A percentile compares a stretch with the other conserved stretches of the same genome.
phyloP scores from a whole-genome alignment of 2,797 vertebrate species.

The Lagorchestes hirsutus region DNA sequence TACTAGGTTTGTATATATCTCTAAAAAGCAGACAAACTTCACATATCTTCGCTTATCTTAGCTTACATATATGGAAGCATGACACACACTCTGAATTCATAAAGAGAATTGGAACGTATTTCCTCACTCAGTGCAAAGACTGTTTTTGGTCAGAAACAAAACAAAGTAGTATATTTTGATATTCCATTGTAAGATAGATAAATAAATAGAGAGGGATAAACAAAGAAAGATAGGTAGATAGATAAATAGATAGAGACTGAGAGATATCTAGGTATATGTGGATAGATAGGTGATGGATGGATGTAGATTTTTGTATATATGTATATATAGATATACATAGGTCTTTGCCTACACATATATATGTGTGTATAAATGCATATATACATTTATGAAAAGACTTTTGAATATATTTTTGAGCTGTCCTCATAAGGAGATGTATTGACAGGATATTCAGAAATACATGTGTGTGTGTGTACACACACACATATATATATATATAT shows the following conservation, averaged over 20 bases:
- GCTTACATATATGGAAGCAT: conserved; percentile 53
- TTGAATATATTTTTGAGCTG: conserved; percentile 59
- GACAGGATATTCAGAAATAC: not conserved
- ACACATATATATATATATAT: too few relatives aligned
- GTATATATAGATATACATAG: not conserved
- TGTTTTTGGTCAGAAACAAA: not conserved
- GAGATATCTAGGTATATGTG: not conserved
- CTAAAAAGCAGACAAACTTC: conserved; percentile 39
- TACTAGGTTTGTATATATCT: not conserved
- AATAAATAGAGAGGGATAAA: not conserved
- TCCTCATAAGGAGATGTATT: conserved; percentile 10
- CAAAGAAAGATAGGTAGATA: not conserved
- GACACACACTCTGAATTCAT: conserved; percentile 19
- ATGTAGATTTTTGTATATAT: not conserved
- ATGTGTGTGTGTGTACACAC: not conserved
- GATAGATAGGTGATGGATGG: not conserved
- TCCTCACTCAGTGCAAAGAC: conserved; percentile 56
- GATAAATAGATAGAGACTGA: not conserved
- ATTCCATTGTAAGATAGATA: conserved; percentile 13
- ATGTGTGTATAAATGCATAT: not conserved
- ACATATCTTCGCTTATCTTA: conserved; percentile 55
- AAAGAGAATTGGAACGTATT: conserved; percentile 56
- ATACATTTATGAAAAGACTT: conserved; percentile 30
- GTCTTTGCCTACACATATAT: not conserved
- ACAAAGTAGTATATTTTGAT: not conserved